Base-by-base conservation (phyloP, 2,113 vertebrate species). In the Paramisgurnus dabryanus region DNA sequence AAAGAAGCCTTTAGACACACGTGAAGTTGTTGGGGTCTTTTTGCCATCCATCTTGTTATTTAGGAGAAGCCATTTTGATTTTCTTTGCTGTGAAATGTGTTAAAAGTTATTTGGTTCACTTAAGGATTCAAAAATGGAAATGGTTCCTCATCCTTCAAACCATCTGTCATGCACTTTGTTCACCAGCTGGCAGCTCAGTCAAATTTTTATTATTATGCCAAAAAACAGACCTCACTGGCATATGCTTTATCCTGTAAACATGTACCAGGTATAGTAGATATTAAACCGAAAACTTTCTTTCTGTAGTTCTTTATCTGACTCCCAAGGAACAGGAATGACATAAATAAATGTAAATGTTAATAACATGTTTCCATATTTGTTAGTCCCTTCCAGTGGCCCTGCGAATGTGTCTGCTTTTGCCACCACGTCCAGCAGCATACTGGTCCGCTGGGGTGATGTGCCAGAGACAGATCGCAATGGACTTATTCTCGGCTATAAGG, bases 401-500 rank as follows among this genome's bases (percentile, higher is more conserved):
- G 93, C 91, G 87, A 99, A 98, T 0, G 93, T 98, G 76, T 97
- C 97, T 0, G 96, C 93, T 0, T 92, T 96, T 65, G 96, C 97
- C 86, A 96, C 95, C 76, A 95, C 95, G 41, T 98, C 98, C 82
- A 98, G 95, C 90, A 98, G 96, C 89, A 91, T 99, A 89, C 85
- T 95, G 77, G 96, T 98, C 13, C 95, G 92, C 4, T 99, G 98
- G 97, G 91, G 85, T 0, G 93, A 95, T 45, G 93, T 99, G 84
- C 93, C 93, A 0, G 94, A 95, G 79, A 78, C 95, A 0, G 97
- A 99, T 76, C 93, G 95, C 78, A 99, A 99, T 0, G 97, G 98
- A 53, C 95, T 96, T 8, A 90, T 99, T 83, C 89, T 99, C 67
- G 98, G 98, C 41, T 99, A 98, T 88, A 99, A 98, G 95, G 98